phyloP scores from a whole-genome alignment of 1,140 invertebrate genomes.

The Drosophila pallidifrons region DNA sequence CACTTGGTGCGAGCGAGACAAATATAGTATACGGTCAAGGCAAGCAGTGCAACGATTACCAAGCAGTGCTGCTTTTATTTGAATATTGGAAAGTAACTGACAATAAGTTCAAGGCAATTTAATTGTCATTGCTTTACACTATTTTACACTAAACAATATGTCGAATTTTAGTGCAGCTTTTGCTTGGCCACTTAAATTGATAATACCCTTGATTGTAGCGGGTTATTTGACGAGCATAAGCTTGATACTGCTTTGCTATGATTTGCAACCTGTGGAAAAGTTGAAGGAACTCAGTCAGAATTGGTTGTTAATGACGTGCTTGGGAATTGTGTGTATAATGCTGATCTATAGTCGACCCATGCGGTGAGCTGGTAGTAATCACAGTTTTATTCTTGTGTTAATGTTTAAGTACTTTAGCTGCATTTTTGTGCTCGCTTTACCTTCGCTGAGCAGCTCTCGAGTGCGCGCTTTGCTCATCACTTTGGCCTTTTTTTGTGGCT shows the following conservation, averaged over 20 bases:
- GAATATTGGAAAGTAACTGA: background rate
- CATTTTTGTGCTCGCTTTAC: background rate
- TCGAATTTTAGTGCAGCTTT: background rate
- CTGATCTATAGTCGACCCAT: background rate
- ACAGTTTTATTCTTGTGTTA: background rate
- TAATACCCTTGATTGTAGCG: background rate
- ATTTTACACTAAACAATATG: background rate
- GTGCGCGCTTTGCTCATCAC: background rate
- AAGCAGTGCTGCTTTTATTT: background rate
- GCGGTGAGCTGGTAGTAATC: background rate
- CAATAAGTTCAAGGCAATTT: background rate
- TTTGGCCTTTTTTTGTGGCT: background rate
- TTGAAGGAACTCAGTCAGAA: background rate
- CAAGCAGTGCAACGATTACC: background rate
- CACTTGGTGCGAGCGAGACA: conserved; percentile 1
- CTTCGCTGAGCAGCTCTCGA: background rate
- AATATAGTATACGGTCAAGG: conserved; percentile 1
- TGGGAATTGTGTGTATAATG: background rate
- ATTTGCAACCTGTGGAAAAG: background rate
- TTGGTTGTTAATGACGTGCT: background rate
- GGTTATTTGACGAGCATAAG: background rate
- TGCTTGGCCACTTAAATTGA: background rate
- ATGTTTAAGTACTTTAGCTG: background rate
- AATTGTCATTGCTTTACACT: background rate
- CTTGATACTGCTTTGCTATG: background rate